Conservation (phyloP, 2,797 vertebrate genomes). For the Rousettus madagascariensis region DNA sequence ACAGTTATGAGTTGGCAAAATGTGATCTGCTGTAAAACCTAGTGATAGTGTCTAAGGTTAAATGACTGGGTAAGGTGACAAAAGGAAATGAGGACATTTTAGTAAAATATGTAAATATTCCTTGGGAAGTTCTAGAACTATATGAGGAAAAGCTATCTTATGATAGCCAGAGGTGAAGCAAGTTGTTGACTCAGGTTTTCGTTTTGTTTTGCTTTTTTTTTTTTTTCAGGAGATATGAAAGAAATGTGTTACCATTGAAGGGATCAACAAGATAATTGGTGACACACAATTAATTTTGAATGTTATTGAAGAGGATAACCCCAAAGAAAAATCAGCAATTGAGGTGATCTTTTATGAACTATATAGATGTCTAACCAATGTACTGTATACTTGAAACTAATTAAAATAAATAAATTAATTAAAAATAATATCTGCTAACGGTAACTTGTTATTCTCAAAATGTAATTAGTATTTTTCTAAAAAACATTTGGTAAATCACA, state of each 20-base stretch:
- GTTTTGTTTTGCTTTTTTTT: background rate
- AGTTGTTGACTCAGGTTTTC: background rate
- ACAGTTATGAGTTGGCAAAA: background rate
- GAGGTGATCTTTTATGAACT: no score
- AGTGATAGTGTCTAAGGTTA: background rate
- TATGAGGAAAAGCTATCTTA: background rate
- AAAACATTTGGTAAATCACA: slow-evolving; percentile 48
- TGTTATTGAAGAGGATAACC: background rate
- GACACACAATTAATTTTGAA: slow-evolving; percentile 4
- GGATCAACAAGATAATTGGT: background rate
- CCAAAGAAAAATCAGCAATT: slow-evolving; percentile 30
- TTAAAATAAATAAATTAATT: no score
- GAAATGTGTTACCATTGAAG: background rate
- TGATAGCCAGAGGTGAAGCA: background rate
- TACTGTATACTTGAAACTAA: no score
- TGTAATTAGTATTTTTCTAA: slow-evolving; percentile 51
- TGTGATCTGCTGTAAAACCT: background rate
- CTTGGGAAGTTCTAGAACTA: background rate
- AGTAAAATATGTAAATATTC: background rate
- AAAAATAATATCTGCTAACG: background rate
- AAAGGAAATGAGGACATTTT: background rate
- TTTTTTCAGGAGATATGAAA: background rate
- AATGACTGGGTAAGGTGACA: background rate
- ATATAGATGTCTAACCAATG: no score
- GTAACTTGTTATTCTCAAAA: slow-evolving; percentile 48